phyloP scores from a whole-genome alignment of 2,888 invertebrate genomes.

The Iselma pallidipennis region DNA sequence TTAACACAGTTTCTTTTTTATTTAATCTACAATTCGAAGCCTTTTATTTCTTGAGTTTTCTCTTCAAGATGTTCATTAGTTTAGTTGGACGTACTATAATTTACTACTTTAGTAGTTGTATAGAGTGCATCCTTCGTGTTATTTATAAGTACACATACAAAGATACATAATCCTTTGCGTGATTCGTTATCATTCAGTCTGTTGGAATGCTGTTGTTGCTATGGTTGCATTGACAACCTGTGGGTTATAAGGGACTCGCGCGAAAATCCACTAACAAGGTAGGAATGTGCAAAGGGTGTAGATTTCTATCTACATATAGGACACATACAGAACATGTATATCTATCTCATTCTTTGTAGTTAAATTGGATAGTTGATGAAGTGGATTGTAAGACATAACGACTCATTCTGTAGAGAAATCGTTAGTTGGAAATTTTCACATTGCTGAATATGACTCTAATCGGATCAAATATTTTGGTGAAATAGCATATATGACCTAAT shows the following conservation, averaged over 20 bases:
- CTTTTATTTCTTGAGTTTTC: not conserved
- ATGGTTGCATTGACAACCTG: constrained; percentile 24
- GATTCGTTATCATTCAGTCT: constrained; percentile 13
- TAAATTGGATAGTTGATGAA: constrained; percentile 15
- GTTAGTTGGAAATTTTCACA: constrained; percentile 6
- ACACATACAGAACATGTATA: constrained; percentile 5
- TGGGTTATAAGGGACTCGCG: constrained; percentile 16
- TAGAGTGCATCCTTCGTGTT: constrained; percentile 15
- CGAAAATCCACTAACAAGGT: constrained; percentile 5
- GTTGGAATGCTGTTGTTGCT: constrained; percentile 24
- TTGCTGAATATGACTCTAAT: not conserved
- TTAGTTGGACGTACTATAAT: constrained; percentile 3
- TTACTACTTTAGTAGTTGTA: constrained; percentile 8
- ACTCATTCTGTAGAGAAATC: constrained; percentile 12
- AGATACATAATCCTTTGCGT: constrained; percentile 15
- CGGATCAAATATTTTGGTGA: not conserved
- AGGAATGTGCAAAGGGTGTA: constrained; percentile 8
- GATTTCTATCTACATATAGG: constrained; percentile 12
- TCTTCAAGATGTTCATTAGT: not conserved
- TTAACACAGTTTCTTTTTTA: too few species aligned
- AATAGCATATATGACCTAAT: not conserved
- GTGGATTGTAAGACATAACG: constrained; percentile 17
- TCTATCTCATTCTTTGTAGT: constrained; percentile 5
- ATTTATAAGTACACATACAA: constrained; percentile 9
- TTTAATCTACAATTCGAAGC: too few species aligned